Conservation (phyloP, 2,113 vertebrate genomes). For the Potamarius usumacintae region DNA sequence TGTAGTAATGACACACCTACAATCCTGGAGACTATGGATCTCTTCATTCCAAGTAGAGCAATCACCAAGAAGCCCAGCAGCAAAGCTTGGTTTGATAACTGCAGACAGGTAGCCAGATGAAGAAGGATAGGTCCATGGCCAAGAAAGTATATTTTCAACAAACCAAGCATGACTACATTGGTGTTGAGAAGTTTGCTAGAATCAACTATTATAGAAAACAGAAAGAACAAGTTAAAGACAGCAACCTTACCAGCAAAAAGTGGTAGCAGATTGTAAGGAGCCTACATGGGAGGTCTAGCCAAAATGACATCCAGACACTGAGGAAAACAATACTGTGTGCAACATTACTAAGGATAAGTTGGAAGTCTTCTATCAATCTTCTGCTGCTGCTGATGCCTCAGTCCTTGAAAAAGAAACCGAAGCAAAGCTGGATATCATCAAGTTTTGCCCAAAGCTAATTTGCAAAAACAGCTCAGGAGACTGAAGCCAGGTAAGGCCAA, state of each 20-base stretch:
- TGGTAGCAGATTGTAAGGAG: neutral
- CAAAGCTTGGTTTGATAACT: neutral
- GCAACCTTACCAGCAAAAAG: neutral
- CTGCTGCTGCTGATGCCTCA: neutral
- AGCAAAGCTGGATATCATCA: neutral
- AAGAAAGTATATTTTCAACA: neutral
- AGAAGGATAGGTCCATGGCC: neutral
- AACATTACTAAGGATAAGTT: neutral
- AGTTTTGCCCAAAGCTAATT: neutral
- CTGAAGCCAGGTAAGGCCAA: neutral
- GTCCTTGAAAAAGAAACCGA: neutral
- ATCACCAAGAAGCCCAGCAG: neutral
- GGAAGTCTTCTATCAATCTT: neutral
- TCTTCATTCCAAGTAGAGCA: neutral
- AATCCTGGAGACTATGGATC: neutral
- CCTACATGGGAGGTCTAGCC: neutral
- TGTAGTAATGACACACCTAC: neutral
- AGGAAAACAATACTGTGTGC: neutral
- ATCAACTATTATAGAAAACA: neutral
- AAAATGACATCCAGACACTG: neutral
- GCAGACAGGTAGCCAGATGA: neutral
- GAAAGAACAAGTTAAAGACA: neutral
- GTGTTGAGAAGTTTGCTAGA: neutral
- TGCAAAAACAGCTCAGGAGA: neutral
- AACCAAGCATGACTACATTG: neutral